These are phyloP conservation scores for Zapus hudsonius DNA, from an alignment of 2,113 vertebrate species.

Conservation along the genomic window DNA sequence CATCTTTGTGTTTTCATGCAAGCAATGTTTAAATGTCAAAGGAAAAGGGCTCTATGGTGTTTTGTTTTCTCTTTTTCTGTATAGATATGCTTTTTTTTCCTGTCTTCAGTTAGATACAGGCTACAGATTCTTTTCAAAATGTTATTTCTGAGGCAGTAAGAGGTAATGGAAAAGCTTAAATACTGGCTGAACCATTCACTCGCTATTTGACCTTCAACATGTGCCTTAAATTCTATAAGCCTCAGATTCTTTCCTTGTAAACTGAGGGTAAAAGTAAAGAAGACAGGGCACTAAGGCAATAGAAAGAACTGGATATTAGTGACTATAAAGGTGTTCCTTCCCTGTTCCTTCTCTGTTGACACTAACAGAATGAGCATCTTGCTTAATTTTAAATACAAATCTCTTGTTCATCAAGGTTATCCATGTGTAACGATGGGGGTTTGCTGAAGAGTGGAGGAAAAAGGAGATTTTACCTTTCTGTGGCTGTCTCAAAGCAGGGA, in stretches of 20 bases:
- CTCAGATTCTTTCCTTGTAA: constrained; percentile 17
- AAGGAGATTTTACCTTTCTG: neutral
- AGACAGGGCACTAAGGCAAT: neutral
- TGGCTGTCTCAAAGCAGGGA: neutral
- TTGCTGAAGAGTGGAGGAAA: neutral
- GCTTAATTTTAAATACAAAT: neutral
- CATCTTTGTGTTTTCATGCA: neutral
- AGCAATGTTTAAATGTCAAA: constrained; percentile 33
- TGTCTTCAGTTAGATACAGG: neutral
- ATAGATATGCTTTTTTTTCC: neutral
- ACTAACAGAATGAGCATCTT: neutral
- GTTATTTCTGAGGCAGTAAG: neutral
- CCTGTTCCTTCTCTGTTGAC: neutral
- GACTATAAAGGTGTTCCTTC: neutral
- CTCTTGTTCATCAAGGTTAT: neutral
- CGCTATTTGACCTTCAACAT: constrained; percentile 16
- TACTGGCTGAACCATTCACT: neutral
- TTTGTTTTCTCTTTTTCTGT: neutral
- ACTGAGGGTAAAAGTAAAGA: neutral
- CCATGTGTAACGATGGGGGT: neutral
- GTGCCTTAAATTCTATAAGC: constrained; percentile 40
- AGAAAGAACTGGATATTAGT: neutral
- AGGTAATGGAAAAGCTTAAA: constrained; percentile 7
- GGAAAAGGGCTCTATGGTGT: neutral
- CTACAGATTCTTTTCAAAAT: neutral